Evolutionary conservation across 2,113 vertebrate genomes (phyloP), one percentile per base, ranked within the genome.

Genomic region (Uria lomvia): DNA sequence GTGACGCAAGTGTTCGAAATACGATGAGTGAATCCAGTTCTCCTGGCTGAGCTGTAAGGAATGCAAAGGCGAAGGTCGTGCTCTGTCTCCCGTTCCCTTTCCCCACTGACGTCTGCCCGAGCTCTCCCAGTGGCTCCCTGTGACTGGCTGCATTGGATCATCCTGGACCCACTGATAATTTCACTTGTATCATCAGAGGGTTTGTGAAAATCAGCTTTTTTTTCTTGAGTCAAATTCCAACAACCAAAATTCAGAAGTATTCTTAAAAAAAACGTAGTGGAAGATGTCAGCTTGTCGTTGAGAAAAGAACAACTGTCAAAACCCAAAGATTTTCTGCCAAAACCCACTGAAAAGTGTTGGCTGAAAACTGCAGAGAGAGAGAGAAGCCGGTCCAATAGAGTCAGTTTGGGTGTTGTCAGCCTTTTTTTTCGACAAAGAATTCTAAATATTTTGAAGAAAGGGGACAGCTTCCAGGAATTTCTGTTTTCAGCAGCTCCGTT

Each of bases 221-320:
- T 59, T 34, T 47, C 72, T 59, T 5, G 1, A 86, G 66, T 91
- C 79, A 68, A 26, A 81, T 84, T 82, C 36, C n/a, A 65, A 34
- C 24, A 67, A 26, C 24, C 34, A 20, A 72, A 88, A 29, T 30
- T 50, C 65, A 55, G 72, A 59, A 88, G 43, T 47, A 77, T 24
- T 70, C 80, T 75, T 45, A 45, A 9, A 34, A 68, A 66, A 1
- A 52, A 45, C 12, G 2, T 29, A 79, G 73, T 68, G 66, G 86
- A 94, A 95, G 92, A 78, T 81, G 88, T 94, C 94, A 94, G 90
- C 89, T 96, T 95, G 87, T 94, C 87, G 9, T 70, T 53, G 87
- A 92, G 92, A 96, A 97, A 97, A 96, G 93, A 96, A 92, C 94
- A 94, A 94, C 94, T 95, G 94, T 95, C 96, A 96, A 96, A 97